These are phyloP conservation scores for Grammomys dolichurus DNA, from an alignment of 2,113 vertebrate genomes.

Conservation along the genomic window DNA sequence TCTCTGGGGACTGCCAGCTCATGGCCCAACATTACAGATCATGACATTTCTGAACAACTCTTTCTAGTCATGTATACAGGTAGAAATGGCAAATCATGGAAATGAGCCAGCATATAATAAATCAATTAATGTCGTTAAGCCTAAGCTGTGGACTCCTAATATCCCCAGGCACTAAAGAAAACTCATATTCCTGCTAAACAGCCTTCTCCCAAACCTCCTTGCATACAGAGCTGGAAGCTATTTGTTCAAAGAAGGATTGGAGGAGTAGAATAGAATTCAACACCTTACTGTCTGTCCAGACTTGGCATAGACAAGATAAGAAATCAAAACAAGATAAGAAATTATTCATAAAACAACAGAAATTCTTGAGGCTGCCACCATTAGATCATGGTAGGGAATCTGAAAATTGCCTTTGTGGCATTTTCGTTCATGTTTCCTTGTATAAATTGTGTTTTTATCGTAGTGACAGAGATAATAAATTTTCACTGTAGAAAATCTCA, in stretches of 20 bases:
- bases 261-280: not conserved
- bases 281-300: not conserved
- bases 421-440: slow-evolving; percentile 41
- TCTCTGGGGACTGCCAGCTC: not conserved
- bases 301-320: not conserved
- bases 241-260: not conserved
- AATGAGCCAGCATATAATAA: not conserved
- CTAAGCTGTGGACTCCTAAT: not conserved
- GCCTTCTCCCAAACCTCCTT: not conserved
- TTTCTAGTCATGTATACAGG: not conserved
- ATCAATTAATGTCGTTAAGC: slow-evolving; percentile 9
- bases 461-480: slow-evolving; percentile 63
- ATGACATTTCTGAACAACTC: slow-evolving; percentile 18
- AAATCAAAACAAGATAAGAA: slow-evolving; percentile 30
- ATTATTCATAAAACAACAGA: slow-evolving; percentile 45
- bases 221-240: not conserved
- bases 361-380: slow-evolving; percentile 4
- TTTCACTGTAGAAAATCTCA: slow-evolving; percentile 65
- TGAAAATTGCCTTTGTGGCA: slow-evolving; percentile 46
- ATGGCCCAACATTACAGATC: not conserved
- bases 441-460: slow-evolving; percentile 66
- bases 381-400: slow-evolving; percentile 11
- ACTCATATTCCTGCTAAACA: not conserved
- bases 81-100: not conserved
- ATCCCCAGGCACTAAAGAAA: not conserved